Evolutionary conservation across 92 coral and sea anemone species (phyloP), one percentile per base, ranked within the genome.

Genomic region (Porites rus): DNA sequence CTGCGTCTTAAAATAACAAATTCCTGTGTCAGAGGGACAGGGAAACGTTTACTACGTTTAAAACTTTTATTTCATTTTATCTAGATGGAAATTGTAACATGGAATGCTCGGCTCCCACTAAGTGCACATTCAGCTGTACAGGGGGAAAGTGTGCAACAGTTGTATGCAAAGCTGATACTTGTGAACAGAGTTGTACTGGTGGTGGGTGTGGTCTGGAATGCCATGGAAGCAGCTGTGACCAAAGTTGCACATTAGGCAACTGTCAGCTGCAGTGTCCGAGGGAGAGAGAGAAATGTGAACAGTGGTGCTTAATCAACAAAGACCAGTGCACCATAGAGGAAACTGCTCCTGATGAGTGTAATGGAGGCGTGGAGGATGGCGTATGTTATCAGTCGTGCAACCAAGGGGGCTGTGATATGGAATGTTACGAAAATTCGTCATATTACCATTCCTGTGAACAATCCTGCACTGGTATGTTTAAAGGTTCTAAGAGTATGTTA

Each of bases 121-220:
- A 69, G 56, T 81, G 85, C 61, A 43, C 51, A 2, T 67, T 81
- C 65, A 51, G 63, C 28, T 81, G 85, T 60, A 69, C 65, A 53
- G 2, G 2, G 5, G 85, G 85, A 53, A 54, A 81, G 21, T 81
- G 85, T 52, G 7, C 6, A 4, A 9, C 85, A 10, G 77, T 52
- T 7, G 50, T 68, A 18, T 81, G 85, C 43, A 54, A 46, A 16
- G 77, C 85, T 18, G 75, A 81, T 25, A 81, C 65, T n/a, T 81
- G 85, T 69, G 11, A 69, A 0, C 16, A 67, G 85, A 56, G 12
- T 51, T 81, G 85, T 51, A 69, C 77, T 51, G 77, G 85, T n/a
- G 85, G 85, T 46, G 85, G 77, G 31, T 81, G 85, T 28, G 77
- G 54, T 58, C 74, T 81, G 85, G 85, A 81, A 53, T 81, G 85